Evolutionary conservation across 2,797 vertebrate genomes (phyloP).

Genomic region (Eulemur coronatus): DNA sequence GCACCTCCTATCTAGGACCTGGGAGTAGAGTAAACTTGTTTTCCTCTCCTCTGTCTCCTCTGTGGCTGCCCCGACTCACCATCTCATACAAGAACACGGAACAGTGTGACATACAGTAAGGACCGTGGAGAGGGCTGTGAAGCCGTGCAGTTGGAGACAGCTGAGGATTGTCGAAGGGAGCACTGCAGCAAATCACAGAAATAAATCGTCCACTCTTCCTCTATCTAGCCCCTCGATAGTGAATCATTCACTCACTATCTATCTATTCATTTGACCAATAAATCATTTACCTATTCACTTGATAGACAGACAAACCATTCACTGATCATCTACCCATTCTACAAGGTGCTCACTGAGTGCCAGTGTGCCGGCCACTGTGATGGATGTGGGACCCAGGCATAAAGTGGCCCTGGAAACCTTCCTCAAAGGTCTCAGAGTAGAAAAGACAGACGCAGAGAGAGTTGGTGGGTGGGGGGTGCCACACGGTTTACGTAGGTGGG

Average conservation of each 20-base stretch:
- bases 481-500: background rate
- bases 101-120: background rate
- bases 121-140: no score
- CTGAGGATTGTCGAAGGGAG: background rate
- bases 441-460: background rate
- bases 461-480: background rate
- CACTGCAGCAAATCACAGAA: background rate
- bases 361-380: no score
- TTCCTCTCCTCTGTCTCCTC: background rate
- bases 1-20: background rate
- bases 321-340: background rate
- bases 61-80: background rate
- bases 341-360: background rate
- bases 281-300: background rate
- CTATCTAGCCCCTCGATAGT: background rate
- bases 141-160: background rate
- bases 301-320: background rate
- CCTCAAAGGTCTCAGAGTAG: background rate
- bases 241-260: background rate
- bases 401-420: background rate
- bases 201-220: background rate
- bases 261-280: background rate
- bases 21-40: background rate
- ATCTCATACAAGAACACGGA: background rate
- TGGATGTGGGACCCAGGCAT: background rate